Conservation (phyloP, 2,888 invertebrate species). For the Orthonychiurus folsomi region DNA sequence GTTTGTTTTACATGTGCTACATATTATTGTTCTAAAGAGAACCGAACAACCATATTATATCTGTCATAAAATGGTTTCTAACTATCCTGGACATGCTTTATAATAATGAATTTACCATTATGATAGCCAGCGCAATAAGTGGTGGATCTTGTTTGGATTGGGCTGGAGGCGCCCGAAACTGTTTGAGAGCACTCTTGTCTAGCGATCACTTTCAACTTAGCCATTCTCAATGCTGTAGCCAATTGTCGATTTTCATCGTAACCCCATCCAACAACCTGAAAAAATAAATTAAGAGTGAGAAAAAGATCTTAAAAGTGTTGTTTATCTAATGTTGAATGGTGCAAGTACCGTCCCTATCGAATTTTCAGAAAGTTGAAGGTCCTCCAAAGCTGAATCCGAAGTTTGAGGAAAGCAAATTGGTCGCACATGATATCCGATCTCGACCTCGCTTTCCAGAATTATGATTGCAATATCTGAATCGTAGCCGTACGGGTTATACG, state of each 20-base stretch:
- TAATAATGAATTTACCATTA: slow-evolving; percentile 15
- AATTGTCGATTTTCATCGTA: slow-evolving; percentile 26
- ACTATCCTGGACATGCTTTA: too few species aligned
- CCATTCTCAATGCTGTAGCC: slow-evolving; percentile 29
- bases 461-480: slow-evolving; percentile 52
- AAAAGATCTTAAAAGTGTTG: neutral
- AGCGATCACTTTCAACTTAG: slow-evolving; percentile 26
- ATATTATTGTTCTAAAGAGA: neutral
- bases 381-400: slow-evolving; percentile 31
- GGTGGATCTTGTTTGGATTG: slow-evolving; percentile 30
- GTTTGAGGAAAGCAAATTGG: slow-evolving; percentile 50
- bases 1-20: too few species aligned
- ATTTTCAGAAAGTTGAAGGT: slow-evolving; percentile 27
- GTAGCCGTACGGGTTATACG: slow-evolving; percentile 32
- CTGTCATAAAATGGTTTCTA: too few species aligned
- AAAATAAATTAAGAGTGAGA: neutral
- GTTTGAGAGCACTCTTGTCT: slow-evolving; percentile 29
- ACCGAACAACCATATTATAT: neutral
- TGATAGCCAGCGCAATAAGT: slow-evolving; percentile 33
- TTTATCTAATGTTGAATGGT: neutral
- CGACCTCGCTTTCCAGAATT: slow-evolving; percentile 48
- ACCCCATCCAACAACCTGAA: slow-evolving; percentile 37
- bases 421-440: slow-evolving; percentile 51
- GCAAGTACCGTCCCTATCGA: slow-evolving; percentile 30
- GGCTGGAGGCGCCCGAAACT: slow-evolving; percentile 19